phyloP scores from a whole-genome alignment of 2,888 invertebrate genomes.

The Orthonevra nobilis region DNA sequence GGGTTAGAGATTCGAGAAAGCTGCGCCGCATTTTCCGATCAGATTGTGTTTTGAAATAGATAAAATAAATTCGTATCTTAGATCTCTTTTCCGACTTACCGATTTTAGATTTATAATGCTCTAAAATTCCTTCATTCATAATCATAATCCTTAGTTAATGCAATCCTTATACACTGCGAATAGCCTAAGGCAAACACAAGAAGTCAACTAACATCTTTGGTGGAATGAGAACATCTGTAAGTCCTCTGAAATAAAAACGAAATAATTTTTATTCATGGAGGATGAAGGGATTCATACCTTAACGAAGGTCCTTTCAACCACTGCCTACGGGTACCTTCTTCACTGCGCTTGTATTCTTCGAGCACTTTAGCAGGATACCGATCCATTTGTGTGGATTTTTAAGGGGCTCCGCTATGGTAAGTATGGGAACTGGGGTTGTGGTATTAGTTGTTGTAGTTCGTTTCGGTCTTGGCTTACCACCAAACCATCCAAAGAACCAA shows the following conservation, averaged over 20 bases:
- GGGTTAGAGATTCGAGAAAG: too few relatives aligned
- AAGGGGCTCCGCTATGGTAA: constrained; percentile 78
- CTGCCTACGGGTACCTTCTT: constrained; percentile 81
- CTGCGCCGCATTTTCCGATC: too few relatives aligned
- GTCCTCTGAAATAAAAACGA: constrained; percentile 75
- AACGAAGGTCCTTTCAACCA: constrained; percentile 83
- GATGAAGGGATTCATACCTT: constrained; percentile 74
- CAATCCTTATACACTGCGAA: too few relatives aligned
- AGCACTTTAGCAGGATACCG: constrained; percentile 79
- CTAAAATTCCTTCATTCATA: too few relatives aligned
- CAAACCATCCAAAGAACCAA: constrained; percentile 82
- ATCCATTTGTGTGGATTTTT: constrained; percentile 79
- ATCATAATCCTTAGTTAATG: too few relatives aligned
- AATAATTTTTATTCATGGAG: neutral
- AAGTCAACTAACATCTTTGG: constrained; percentile 82
- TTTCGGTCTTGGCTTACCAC: constrained; percentile 73
- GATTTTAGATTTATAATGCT: too few relatives aligned
- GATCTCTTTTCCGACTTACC: too few relatives aligned
- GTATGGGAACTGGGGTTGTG: constrained; percentile 77
- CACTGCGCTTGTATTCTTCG: constrained; percentile 79
- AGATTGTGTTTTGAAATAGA: too few relatives aligned
- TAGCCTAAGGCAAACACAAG: too few relatives aligned
- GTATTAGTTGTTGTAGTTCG: constrained; percentile 75
- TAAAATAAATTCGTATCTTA: too few relatives aligned
- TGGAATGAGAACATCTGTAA: constrained; percentile 87